Conservation (phyloP, 2,797 vertebrate species). For the Trachops cirrhosus region DNA sequence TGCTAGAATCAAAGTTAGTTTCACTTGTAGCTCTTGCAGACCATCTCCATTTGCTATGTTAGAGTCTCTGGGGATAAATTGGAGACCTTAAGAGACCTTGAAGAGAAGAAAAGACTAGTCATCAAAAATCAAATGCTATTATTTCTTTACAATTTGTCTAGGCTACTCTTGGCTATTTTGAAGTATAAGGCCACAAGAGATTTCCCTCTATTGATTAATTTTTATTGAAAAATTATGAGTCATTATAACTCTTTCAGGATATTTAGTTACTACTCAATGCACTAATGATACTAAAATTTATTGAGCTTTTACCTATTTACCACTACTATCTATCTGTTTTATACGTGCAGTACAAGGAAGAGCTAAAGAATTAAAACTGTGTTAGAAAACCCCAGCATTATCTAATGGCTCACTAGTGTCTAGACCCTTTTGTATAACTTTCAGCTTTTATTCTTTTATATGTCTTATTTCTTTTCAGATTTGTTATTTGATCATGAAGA, state of each 20-base stretch:
- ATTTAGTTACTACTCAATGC: neutral
- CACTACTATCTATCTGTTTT: neutral
- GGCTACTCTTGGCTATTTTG: neutral
- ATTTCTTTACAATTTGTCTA: neutral
- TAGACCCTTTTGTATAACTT: slow-evolving; percentile 13
- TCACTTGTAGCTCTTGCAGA: slow-evolving; percentile 11
- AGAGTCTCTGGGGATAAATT: neutral
- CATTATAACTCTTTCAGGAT: neutral
- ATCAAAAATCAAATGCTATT: slow-evolving; percentile 19
- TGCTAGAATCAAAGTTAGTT: neutral
- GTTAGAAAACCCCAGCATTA: neutral
- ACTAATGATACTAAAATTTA: slow-evolving; percentile 9
- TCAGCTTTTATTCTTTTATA: slow-evolving; percentile 25
- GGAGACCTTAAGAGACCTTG: neutral
- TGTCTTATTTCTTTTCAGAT: slow-evolving; percentile 80
- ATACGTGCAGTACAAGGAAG: neutral
- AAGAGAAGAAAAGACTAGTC: neutral
- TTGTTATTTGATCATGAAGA: slow-evolving; percentile 86
- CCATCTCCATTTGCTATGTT: neutral
- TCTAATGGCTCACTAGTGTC: neutral
- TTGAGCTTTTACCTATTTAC: neutral
- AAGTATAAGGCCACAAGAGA: neutral
- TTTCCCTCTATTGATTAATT: neutral
- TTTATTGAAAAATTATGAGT: neutral
- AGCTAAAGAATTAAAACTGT: slow-evolving; percentile 42